phyloP scores from a whole-genome alignment of 1,140 invertebrate genomes.

The Eumaeus atala region DNA sequence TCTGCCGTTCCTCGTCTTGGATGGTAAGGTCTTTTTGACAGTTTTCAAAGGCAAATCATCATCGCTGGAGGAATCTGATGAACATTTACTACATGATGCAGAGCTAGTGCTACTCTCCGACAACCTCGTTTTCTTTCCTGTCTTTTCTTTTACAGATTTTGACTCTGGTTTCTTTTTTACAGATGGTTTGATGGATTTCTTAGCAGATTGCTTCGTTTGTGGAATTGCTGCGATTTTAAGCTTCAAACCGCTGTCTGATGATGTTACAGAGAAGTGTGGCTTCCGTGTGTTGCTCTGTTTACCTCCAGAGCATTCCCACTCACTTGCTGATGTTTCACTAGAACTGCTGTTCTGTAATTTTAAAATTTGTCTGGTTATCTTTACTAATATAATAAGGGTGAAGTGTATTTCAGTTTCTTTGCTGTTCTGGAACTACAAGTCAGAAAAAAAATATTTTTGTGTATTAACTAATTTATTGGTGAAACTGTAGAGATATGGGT shows the following conservation, averaged over 20 bases:
- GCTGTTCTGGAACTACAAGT: no score
- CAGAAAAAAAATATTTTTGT: no score
- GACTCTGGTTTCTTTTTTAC: conserved; percentile 51
- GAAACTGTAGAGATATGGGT: no score
- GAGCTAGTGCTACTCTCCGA: conserved; percentile 59
- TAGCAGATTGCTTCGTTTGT: conserved; percentile 42
- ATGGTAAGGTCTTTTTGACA: conserved; percentile 51
- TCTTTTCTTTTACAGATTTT: conserved; percentile 29
- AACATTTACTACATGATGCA: conserved; percentile 63
- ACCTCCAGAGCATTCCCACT: conserved; percentile 53
- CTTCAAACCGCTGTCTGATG: conserved; percentile 60
- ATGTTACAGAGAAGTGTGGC: conserved; percentile 64
- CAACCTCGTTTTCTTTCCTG: conserved; percentile 44
- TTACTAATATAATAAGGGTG: no score
- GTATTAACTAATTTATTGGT: conserved; percentile 9
- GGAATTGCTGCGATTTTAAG: conserved; percentile 66
- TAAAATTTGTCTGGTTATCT: no score
- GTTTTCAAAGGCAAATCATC: conserved; percentile 60
- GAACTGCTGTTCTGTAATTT: conserved; percentile 54
- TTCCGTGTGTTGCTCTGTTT: conserved; percentile 47
- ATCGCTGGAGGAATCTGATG: conserved; percentile 62
- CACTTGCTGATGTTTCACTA: conserved; percentile 55
- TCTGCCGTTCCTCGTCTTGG: conserved; percentile 41
- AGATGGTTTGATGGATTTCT: conserved; percentile 40
- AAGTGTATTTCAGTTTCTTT: no score